Conservation (phyloP, 92 coral and sea anemone species). For the Bergia puertoricense region DNA sequence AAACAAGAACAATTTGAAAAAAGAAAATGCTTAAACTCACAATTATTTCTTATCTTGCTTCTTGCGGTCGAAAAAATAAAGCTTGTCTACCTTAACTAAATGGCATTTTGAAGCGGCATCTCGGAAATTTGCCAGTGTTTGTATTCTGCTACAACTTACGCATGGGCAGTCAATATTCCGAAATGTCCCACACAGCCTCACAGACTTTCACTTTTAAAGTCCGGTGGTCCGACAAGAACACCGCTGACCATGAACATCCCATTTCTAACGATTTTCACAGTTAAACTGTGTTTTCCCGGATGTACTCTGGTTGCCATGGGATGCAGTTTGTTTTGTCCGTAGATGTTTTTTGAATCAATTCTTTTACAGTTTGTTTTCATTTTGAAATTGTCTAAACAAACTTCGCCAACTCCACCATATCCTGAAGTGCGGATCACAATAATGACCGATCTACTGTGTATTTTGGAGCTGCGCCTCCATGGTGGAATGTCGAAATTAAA, state of each 20-base stretch:
- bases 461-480: background rate
- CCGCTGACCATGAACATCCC: constrained; percentile 54
- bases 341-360: background rate
- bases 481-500: background rate
- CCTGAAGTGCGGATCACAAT: constrained; percentile 38
- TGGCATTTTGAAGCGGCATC: too few species aligned
- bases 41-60: too few species aligned
- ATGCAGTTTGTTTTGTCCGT: constrained; percentile 40
- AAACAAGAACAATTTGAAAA: too few species aligned
- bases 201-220: constrained; percentile 6
- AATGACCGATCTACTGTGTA: constrained; percentile 45
- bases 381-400: constrained; percentile 54
- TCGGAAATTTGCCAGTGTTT: too few species aligned
- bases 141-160: too few species aligned
- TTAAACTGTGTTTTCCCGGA: constrained; percentile 51
- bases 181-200: background rate
- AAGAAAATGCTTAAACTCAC: too few species aligned
- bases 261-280: constrained; percentile 40
- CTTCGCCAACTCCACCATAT: constrained; percentile 43
- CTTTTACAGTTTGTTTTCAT: constrained; percentile 27
- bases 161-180: too few species aligned
- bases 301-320: constrained; percentile 38
- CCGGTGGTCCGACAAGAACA: background rate
- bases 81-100: too few species aligned
- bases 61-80: too few species aligned